These are phyloP conservation scores for Sorex fumeus DNA, from an alignment of 2,113 vertebrate species.

Conservation along the genomic window DNA sequence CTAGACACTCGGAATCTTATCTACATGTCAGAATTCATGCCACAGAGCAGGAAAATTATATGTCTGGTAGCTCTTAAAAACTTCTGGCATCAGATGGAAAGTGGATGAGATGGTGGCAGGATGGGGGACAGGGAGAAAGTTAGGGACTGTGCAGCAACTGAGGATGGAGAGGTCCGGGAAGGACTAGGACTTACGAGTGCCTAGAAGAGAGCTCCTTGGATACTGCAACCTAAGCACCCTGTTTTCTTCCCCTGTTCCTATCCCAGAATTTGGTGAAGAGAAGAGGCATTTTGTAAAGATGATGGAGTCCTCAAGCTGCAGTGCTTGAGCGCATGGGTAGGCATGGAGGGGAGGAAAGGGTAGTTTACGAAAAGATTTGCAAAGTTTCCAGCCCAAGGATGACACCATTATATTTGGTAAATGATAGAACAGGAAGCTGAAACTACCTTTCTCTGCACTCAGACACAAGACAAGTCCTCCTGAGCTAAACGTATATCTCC, in stretches of 20 bases:
- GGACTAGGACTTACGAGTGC: too few relatives aligned
- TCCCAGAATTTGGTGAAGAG: neutral
- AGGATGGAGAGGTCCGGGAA: neutral
- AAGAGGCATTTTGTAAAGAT: neutral
- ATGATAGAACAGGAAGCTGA: neutral
- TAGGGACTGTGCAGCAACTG: neutral
- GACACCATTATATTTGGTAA: neutral
- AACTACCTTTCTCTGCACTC: neutral
- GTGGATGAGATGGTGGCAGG: neutral
- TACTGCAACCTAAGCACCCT: neutral
- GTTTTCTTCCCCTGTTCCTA: neutral
- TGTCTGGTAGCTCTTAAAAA: neutral
- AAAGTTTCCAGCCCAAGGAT: neutral
- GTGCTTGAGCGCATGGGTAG: neutral
- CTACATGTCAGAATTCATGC: neutral
- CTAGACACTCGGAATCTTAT: neutral
- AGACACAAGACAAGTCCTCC: neutral
- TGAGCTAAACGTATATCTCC: neutral
- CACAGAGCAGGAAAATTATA: neutral
- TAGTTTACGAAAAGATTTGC: neutral
- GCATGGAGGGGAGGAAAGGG: neutral
- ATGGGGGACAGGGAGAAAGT: neutral
- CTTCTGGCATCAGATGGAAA: neutral
- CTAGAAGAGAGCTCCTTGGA: neutral
- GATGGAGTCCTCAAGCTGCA: neutral